Conservation (phyloP, 2,113 vertebrate genomes). For the Echinops telfairi region DNA sequence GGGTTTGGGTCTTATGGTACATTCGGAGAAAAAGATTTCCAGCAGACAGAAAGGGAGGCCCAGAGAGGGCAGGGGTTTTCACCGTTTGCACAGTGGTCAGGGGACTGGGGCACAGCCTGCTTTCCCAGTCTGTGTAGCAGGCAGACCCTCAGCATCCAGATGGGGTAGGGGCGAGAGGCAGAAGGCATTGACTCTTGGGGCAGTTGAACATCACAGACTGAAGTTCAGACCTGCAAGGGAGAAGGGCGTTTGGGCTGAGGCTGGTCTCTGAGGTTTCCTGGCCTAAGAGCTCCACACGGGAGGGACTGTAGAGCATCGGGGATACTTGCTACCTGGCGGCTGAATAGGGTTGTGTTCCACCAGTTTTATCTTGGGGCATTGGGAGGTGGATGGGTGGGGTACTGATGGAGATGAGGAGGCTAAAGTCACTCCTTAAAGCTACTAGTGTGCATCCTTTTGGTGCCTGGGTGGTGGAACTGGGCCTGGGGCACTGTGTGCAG, state of each 20-base stretch:
- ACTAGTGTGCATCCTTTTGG: conserved; percentile 60
- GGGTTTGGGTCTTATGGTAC: neutral
- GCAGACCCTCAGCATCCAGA: neutral
- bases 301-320: neutral
- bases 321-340: neutral
- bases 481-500: conserved; percentile 86
- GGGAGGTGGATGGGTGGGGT: neutral
- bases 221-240: neutral
- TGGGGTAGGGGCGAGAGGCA: neutral
- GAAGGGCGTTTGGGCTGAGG: neutral
- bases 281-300: neutral
- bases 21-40: neutral
- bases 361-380: neutral
- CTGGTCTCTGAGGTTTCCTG: no score
- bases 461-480: conserved; percentile 89
- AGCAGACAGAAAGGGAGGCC: neutral
- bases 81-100: neutral
- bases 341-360: neutral
- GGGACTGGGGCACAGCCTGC: no score
- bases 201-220: neutral
- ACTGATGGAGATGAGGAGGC: neutral
- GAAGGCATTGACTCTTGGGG: neutral
- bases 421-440: neutral
- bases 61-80: neutral
- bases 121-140: neutral